Percentiles rank a stretch among this genome's conserved stretches.
Evolutionary conservation across 2,113 vertebrate genomes (phyloP).

Genomic region (Burhinus oedicnemus): DNA sequence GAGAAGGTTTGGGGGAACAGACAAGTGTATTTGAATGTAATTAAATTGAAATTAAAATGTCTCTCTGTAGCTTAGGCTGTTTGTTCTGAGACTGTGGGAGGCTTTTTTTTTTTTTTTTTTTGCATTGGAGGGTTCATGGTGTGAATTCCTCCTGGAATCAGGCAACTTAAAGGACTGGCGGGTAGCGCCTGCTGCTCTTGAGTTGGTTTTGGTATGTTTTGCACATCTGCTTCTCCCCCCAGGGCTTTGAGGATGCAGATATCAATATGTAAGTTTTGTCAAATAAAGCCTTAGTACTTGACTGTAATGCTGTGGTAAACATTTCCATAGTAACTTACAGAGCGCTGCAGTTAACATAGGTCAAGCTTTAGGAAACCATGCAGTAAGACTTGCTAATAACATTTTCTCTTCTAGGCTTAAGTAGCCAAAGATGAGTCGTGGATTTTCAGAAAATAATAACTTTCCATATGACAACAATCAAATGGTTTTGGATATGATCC

Average conservation of each 20-base stretch:
- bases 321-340: background rate
- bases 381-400: background rate
- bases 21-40: background rate
- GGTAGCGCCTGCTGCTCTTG: background rate
- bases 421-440: conserved; percentile 87
- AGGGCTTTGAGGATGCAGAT: background rate
- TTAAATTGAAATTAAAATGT: background rate
- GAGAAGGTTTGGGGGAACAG: background rate
- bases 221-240: background rate
- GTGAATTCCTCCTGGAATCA: background rate
- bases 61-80: background rate
- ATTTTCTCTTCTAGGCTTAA: conserved; percentile 37
- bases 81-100: background rate
- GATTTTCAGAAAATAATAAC: conserved; percentile 94
- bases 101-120: background rate
- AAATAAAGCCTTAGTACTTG: background rate
- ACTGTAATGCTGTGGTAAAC: background rate
- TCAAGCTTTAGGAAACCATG: background rate
- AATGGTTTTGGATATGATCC: conserved; percentile 95
- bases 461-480: conserved; percentile 92
- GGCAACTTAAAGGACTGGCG: background rate
- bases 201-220: background rate
- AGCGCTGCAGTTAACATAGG: background rate
- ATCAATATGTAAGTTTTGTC: background rate
- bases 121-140: background rate